Percentiles rank a stretch among this genome's conserved stretches.
phyloP scores from a whole-genome alignment of 2,113 vertebrate genomes.

The mouse (Mus musculus) region GRCm39 chrX:100179501-100180000 shows the following conservation, averaged over 20 bases:
- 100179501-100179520: not conserved
- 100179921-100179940: conserved; percentile 39
- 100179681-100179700: conserved; percentile 23
- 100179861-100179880: conserved; percentile 30
- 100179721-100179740: not conserved
- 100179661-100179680: not conserved
- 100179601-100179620: conserved; percentile 29
- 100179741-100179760: conserved; percentile 52
- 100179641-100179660: conserved; percentile 41
- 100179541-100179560: conserved; percentile 22
- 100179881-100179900: conserved; percentile 49
- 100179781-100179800: not conserved
- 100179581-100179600: conserved; percentile 44
- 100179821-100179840: conserved; percentile 54
- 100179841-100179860: conserved; percentile 39
- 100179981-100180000: conserved; percentile 29
- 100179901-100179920: conserved; percentile 45
- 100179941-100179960: not conserved
- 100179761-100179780: conserved; percentile 15
- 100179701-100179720: conserved; percentile 30
- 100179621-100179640: not conserved
- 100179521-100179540: not conserved
- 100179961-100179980: not conserved
- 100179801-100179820: not conserved
- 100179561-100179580: conserved; percentile 19